phyloP scores from a whole-genome alignment of 2,113 vertebrate species.

The Calyptomena viridis region DNA sequence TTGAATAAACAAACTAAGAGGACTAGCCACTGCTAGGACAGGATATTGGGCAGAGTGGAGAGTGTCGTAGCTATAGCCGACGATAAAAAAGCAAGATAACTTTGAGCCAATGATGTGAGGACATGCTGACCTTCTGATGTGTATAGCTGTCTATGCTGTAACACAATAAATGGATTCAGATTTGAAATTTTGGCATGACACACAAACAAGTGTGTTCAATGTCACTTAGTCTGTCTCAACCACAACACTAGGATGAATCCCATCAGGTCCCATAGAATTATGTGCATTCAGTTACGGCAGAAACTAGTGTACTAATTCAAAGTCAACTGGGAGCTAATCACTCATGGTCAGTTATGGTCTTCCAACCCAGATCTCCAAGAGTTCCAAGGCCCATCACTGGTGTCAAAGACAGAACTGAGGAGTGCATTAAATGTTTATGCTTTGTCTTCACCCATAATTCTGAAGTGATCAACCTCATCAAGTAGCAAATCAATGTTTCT shows the following conservation, averaged over 20 bases:
- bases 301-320: neutral
- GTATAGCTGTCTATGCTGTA: no score
- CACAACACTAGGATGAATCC: neutral
- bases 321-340: neutral
- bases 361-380: neutral
- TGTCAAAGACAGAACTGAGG: neutral
- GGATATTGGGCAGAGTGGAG: no score
- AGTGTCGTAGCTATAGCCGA: no score
- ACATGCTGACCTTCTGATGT: no score
- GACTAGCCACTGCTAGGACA: no score
- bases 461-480: neutral
- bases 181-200: no score
- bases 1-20: no score
- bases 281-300: neutral
- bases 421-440: neutral
- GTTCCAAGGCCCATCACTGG: accelerated
- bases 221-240: no score
- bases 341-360: neutral
- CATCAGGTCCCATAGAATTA: neutral
- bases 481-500: neutral
- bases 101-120: no score
- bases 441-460: neutral
- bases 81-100: no score
- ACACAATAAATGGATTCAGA: no score
- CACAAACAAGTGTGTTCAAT: no score